Conservation (phyloP, 30 jellyfish, hydroid and myxozoan species). For the Catostylus mosaicus region DNA sequence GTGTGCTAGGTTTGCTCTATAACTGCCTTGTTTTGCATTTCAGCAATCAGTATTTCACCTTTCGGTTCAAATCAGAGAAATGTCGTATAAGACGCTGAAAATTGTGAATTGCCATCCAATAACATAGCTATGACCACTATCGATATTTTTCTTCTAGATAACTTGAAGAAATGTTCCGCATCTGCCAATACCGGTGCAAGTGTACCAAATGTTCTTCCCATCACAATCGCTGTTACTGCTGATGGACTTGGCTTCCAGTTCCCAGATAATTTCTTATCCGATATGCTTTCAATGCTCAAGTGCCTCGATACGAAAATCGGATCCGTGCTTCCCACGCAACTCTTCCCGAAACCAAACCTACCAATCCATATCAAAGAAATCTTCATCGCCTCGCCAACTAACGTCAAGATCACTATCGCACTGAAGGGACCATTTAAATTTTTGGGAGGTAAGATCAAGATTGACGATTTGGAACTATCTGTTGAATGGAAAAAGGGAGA, state of each 20-base stretch:
- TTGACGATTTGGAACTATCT: conserved; percentile 50
- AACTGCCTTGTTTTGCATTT: too few relatives aligned
- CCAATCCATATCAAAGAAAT: conserved; percentile 66
- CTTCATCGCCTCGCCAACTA: conserved; percentile 26
- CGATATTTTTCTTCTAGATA: conserved; percentile 34
- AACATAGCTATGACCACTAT: too few relatives aligned
- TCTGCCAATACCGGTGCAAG: conserved; percentile 21
- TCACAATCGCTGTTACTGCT: conserved; percentile 35
- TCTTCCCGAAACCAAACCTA: conserved; percentile 62
- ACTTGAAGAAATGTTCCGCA: conserved; percentile 56
- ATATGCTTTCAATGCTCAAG: conserved; percentile 68
- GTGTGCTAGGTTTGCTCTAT: too few relatives aligned
- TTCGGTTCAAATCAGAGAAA: too few relatives aligned
- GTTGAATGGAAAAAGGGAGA: conserved; percentile 52
- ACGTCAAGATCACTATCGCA: conserved; percentile 37
- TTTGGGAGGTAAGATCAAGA: conserved; percentile 51
- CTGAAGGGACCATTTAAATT: conserved; percentile 70
- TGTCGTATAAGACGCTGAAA: too few relatives aligned
- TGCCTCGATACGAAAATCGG: conserved; percentile 70
- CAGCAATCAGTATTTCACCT: too few relatives aligned
- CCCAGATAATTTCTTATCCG: conserved; percentile 71
- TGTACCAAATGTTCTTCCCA: conserved; percentile 62
- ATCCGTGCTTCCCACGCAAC: conserved; percentile 66
- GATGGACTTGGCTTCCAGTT: conserved; percentile 54
- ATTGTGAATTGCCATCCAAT: too few relatives aligned